These are phyloP conservation scores for Itoplectis maculator DNA, from an alignment of 2,888 invertebrate species.

Conservation along the genomic window DNA sequence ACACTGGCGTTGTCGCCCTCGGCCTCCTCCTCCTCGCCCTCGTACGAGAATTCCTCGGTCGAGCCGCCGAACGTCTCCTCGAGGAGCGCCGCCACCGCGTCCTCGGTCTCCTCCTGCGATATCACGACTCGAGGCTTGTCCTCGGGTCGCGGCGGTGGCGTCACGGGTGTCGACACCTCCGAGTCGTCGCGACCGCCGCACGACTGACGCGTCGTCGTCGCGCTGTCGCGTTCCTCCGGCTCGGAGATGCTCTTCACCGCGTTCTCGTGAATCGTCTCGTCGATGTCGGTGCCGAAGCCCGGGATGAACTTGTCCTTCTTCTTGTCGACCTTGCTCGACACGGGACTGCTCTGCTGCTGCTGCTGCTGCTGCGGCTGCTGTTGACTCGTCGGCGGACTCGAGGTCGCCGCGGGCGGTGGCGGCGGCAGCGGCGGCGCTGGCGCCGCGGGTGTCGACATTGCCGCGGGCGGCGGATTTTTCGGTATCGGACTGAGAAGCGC, in stretches of 20 bases:
- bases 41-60: slow-evolving; percentile 83
- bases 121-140: slow-evolving; percentile 93
- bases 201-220: slow-evolving; percentile 73
- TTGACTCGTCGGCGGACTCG: too few species aligned
- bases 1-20: slow-evolving; percentile 82
- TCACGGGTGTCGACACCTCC: slow-evolving; percentile 82
- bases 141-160: slow-evolving; percentile 88
- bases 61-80: slow-evolving; percentile 93
- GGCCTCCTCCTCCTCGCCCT: slow-evolving; percentile 85
- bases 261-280: slow-evolving; percentile 91
- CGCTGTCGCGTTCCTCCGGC: slow-evolving; percentile 81
- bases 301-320: slow-evolving; percentile 89
- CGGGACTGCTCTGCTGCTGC: slow-evolving; percentile 44
- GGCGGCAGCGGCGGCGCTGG: too few species aligned
- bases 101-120: slow-evolving; percentile 96
- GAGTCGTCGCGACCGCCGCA: slow-evolving; percentile 77
- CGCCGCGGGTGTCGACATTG: slow-evolving; percentile 66
- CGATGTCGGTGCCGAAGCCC: slow-evolving; percentile 88
- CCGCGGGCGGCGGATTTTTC: slow-evolving; percentile 86
- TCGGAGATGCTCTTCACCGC: slow-evolving; percentile 93
- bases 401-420: too few species aligned
- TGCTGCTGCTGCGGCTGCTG: too few species aligned
- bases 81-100: slow-evolving; percentile 94
- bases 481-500: slow-evolving; percentile 86
- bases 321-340: slow-evolving; percentile 81